phyloP scores from a whole-genome alignment of 2,888 invertebrate species.

The Acronicta psi region DNA sequence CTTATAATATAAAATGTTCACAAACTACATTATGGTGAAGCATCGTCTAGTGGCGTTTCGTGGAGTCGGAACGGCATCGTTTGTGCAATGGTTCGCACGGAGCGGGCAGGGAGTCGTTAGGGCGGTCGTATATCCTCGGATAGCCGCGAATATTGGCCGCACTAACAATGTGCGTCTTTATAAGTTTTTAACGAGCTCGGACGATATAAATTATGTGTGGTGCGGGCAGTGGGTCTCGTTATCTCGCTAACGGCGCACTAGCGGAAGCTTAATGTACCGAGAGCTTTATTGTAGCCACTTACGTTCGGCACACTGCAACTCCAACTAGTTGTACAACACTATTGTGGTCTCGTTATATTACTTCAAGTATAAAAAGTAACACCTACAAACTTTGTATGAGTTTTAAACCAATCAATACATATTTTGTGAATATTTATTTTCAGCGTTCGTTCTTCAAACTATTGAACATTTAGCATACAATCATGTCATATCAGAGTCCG shows the following conservation, averaged over 20 bases:
- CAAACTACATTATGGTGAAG: slow-evolving; percentile 52
- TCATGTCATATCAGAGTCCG: no score
- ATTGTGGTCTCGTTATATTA: slow-evolving; percentile 57
- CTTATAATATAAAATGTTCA: slow-evolving; percentile 49
- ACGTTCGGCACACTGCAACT: slow-evolving; percentile 70
- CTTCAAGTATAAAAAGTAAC: slow-evolving; percentile 43
- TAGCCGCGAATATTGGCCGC: slow-evolving; percentile 87
- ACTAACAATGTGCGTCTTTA: slow-evolving; percentile 89
- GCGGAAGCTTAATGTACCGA: slow-evolving; percentile 88
- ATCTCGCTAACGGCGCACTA: slow-evolving; percentile 87
- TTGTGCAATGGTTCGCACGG: slow-evolving; percentile 70
- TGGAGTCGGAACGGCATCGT: slow-evolving; percentile 66
- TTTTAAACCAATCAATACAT: neutral
- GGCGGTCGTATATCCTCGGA: slow-evolving; percentile 81
- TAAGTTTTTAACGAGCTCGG: slow-evolving; percentile 89
- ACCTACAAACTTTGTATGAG: neutral
- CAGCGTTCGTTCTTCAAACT: no score
- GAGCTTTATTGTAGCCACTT: slow-evolving; percentile 89
- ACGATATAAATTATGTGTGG: slow-evolving; percentile 88
- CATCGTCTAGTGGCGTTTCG: slow-evolving; percentile 61
- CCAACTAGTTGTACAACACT: slow-evolving; percentile 60
- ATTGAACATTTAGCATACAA: no score
- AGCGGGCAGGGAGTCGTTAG: slow-evolving; percentile 78
- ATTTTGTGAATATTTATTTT: no score
- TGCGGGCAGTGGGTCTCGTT: slow-evolving; percentile 87